Base-by-base conservation (phyloP, 2,113 vertebrate species). In the Lepus americanus region DNA sequence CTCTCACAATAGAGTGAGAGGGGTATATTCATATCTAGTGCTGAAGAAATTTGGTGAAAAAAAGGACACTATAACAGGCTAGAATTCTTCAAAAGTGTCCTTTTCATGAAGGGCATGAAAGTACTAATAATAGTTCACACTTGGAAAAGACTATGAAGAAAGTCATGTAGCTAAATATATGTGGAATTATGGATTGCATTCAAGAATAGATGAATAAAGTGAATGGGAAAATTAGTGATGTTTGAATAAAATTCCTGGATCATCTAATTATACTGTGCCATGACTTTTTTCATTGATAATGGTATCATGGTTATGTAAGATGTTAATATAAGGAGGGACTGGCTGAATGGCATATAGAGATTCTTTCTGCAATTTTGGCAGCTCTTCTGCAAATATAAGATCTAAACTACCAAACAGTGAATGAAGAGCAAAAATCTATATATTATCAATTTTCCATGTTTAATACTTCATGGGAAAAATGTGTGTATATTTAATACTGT, bases 391-490 rank as follows among this genome's bases (percentile, higher is more conserved):
- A 89, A 93, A 89, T 76, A 13, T 44, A 59, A 86, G 69, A 61
- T 70, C 55, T 74, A 55, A 73, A 63, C 1, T 23, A 78, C 33
- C 39, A 73, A 73, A 51, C 33, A 27, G 4, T 20, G 29, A 86
- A 44, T 69, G 33, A 61, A 44, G 16, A 27, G 31, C 53, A 92
- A 85, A 36, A 86, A 83, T 49, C 51, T 86, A 63, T 10, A 11
- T 29, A 39, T 70, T 16, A 6, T 66, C 23, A 69, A 14, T 14
- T 19, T 73, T 36, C n/a, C 2, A 44, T 53, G 14, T 88, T 53
- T 73, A 74, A 69, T 67, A 74, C 53, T 73, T 87, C 25, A 63
- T 29, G 51, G 70, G 74, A 70, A 86, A 79, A 87, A 78, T 87
- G 55, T 59, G 55, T 16, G 17, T 59, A 59, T 59, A 59, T 17